Evolutionary conservation across 2,113 vertebrate genomes (phyloP), one percentile per base, ranked within the genome.

Genomic region (Platichthys stellatus): DNA sequence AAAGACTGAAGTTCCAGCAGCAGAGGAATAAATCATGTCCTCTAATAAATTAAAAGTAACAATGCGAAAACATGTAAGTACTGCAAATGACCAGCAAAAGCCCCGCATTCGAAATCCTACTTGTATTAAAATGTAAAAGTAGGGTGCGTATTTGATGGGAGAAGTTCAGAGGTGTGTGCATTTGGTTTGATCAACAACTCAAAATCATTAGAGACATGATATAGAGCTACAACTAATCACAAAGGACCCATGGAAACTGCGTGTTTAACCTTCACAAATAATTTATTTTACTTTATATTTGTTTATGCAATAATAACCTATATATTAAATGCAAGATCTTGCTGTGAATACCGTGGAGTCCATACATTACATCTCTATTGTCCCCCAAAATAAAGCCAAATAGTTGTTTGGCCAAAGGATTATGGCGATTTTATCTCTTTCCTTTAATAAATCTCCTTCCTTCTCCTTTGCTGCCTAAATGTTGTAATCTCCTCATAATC

Each of bases 401-500:
- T 31, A 31, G 31, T 31, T 31, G 31, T 7, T 7, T 31, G 31
- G 35, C 35, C 35, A 38, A 8, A 38, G 35, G 35, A 17, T 54
- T 54, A 5, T 54, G 51, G 14, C 28, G 7, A 35, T 65, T 69
- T 23, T 13, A 28, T 54, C 21, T 18, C 24, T 60, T 51, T 40
- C 43, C 28, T 14, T n/a, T 9, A 62, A 14, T 21, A 51, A 10
- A 53, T n/a, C 59, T 60, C 40, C 13, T 66, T 60, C 2, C 43
- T 26, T 66, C 35, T 56, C 2, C 5, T 58, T 23, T 5, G 31
- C 53, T 21, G 13, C n/a, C 15, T 71, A 45, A 70, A 47, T 63
- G 11, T 35, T 43, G 47, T 54, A 11, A 69, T 63, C 62, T 69
- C 24, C 20, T 49, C 31, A 31, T 51, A 68, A 62, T 69, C 23